These are phyloP conservation scores for Leptestheria dahalacensis DNA, from an alignment of 1,140 invertebrate genomes.

Conservation along the genomic window DNA sequence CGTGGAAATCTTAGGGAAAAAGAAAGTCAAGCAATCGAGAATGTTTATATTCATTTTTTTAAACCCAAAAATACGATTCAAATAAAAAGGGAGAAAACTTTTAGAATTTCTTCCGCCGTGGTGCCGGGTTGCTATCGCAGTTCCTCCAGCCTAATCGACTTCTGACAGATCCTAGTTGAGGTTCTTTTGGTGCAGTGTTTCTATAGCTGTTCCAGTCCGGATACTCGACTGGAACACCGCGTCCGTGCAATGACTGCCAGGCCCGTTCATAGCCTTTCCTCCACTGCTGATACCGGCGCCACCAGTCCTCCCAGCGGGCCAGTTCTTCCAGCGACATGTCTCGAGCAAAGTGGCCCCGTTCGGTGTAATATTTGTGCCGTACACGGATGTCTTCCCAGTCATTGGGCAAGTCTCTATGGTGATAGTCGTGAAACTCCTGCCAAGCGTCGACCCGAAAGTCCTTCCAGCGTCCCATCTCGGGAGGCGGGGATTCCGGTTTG, in stretches of 20 bases:
- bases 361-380: constrained; percentile 17
- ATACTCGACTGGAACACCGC: constrained; percentile 11
- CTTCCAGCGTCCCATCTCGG: constrained; percentile 9
- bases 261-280: constrained; percentile 11
- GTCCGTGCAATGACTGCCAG: constrained; percentile 10
- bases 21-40: not conserved
- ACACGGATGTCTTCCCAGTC: constrained; percentile 24
- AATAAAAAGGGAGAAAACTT: too few species aligned
- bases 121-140: not conserved
- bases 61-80: too few species aligned
- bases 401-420: constrained; percentile 21
- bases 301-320: constrained; percentile 13
- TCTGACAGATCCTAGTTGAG: not conserved
- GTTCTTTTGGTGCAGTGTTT: not conserved
- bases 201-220: constrained; percentile 10
- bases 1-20: too few species aligned
- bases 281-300: constrained; percentile 13
- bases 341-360: constrained; percentile 9
- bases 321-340: constrained; percentile 13
- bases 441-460: constrained; percentile 15
- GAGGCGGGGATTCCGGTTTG: constrained; percentile 8
- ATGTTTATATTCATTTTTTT: too few species aligned
- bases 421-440: constrained; percentile 19
- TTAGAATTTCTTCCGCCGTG: not conserved
- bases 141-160: not conserved